Evolutionary conservation across 2,113 vertebrate species (phyloP).

Genomic region (Aldabrachelys gigantea): DNA sequence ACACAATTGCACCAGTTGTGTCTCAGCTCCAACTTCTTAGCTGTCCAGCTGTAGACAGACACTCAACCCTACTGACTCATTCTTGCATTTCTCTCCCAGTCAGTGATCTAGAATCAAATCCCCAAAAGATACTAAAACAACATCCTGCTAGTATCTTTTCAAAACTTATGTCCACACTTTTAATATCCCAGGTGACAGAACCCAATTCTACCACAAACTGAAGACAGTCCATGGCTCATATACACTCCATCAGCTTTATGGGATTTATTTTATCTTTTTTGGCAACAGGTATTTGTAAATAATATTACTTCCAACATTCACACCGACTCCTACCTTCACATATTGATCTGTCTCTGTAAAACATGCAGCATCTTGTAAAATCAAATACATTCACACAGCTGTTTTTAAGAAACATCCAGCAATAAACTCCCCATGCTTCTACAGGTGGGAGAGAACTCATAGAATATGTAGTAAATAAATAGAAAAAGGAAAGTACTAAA

Average conservation of each 20-base stretch:
- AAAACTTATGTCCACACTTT: not conserved
- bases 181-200: not conserved
- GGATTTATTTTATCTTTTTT: not conserved
- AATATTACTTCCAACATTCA: not conserved
- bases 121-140: not conserved
- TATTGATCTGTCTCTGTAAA: not conserved
- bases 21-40: not conserved
- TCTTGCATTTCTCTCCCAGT: not conserved
- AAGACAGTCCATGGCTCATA: not conserved
- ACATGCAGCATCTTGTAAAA: not conserved
- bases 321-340: not conserved
- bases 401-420: not conserved
- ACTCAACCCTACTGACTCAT: not conserved
- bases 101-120: not conserved
- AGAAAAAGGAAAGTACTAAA: not conserved
- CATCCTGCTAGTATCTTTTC: not conserved
- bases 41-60: not conserved
- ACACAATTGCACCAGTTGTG: not conserved
- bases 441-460: not conserved
- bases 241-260: not conserved
- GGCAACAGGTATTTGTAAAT: not conserved
- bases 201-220: not conserved
- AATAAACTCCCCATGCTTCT: not conserved
- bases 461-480: not conserved
- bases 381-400: not conserved